Conservation (phyloP, 2,113 vertebrate species). For the Alethe diademata region DNA sequence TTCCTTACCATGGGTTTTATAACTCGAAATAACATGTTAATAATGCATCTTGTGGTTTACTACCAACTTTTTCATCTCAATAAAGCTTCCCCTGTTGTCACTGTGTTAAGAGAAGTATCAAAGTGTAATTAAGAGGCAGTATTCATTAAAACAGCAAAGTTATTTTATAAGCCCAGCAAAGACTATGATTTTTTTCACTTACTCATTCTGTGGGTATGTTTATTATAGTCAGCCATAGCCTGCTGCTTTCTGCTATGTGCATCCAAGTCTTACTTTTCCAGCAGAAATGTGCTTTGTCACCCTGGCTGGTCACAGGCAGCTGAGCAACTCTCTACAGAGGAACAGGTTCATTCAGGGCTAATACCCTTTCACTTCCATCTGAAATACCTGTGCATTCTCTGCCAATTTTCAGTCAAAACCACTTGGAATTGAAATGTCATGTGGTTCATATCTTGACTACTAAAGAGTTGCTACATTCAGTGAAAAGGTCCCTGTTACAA, state of each 20-base stretch:
- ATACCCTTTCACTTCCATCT: neutral
- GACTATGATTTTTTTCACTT: neutral
- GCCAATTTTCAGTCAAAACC: neutral
- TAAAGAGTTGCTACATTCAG: neutral
- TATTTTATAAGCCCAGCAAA: neutral
- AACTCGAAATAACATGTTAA: neutral
- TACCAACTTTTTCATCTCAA: neutral
- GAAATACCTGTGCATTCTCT: neutral
- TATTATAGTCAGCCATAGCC: neutral
- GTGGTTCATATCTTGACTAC: neutral
- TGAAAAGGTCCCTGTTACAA: neutral
- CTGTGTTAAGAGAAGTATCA: neutral
- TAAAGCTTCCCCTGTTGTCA: neutral
- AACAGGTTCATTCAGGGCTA: neutral
- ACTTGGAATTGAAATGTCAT: neutral
- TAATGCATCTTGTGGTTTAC: neutral
- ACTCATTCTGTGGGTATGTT: neutral
- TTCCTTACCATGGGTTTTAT: neutral
- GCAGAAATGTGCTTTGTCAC: conserved; percentile 26
- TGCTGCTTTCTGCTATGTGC: neutral
- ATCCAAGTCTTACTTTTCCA: neutral
- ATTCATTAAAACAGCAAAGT: neutral
- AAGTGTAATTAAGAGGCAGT: neutral
- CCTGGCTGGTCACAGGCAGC: neutral
- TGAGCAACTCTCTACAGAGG: neutral